Evolutionary conservation across 2,888 invertebrate species (phyloP).

Genomic region (Galerucella calmariensis): DNA sequence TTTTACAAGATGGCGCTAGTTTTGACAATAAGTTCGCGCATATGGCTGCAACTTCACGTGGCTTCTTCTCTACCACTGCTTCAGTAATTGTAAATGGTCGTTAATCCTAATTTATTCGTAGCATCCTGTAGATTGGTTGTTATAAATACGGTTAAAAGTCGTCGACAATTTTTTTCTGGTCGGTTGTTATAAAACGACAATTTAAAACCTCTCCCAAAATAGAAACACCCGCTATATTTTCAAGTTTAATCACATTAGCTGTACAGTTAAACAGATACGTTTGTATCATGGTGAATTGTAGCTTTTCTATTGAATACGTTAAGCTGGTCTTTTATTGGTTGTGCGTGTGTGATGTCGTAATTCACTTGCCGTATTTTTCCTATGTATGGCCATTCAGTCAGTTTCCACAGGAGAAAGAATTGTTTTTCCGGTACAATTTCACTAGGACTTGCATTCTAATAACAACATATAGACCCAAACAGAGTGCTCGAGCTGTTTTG

Average conservation of each 20-base stretch:
- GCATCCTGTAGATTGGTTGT: too few relatives aligned
- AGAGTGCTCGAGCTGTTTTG: neutral
- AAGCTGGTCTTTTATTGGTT: constrained; percentile 6
- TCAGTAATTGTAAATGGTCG: too few relatives aligned
- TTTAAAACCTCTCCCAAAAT: neutral
- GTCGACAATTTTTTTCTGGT: neutral
- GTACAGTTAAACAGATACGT: neutral
- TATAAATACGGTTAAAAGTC: neutral
- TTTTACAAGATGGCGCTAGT: too few relatives aligned
- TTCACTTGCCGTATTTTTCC: constrained; percentile 1
- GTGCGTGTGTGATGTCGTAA: constrained; percentile 4
- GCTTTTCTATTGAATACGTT: constrained; percentile 5
- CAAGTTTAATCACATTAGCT: constrained; percentile 4
- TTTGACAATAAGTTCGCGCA: too few relatives aligned
- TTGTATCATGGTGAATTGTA: constrained; percentile 3
- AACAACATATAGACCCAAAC: neutral
- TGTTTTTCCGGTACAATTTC: constrained; percentile 10
- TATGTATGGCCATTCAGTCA: constrained; percentile 3
- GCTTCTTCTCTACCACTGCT: too few relatives aligned
- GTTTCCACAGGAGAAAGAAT: constrained; percentile 5
- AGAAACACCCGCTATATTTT: constrained; percentile 3
- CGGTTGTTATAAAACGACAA: neutral
- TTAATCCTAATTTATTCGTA: too few relatives aligned
- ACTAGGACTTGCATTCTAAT: constrained; percentile 1
- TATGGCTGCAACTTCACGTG: too few relatives aligned